Percentiles rank a stretch among this genome's conserved stretches.
Evolutionary conservation across 2,113 vertebrate genomes (phyloP).

Genomic region (Colaptes auratus): DNA sequence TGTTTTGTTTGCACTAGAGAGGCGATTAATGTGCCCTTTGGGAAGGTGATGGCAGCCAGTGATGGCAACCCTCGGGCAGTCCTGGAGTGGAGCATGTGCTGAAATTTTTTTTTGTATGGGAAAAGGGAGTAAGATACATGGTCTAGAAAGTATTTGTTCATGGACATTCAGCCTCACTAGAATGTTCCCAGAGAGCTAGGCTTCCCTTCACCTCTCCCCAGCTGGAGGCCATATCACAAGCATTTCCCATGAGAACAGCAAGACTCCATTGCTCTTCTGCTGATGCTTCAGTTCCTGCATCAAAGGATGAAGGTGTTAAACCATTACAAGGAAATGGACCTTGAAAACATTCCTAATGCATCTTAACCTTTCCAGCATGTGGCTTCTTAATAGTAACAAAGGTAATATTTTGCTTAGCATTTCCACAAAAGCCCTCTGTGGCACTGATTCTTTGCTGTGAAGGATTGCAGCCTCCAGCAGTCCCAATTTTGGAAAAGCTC

Average conservation of each 20-base stretch:
- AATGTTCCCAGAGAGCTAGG: neutral
- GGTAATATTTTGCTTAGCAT: neutral
- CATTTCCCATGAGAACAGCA: neutral
- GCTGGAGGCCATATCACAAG: neutral
- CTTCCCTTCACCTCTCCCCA: neutral
- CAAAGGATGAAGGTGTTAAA: neutral
- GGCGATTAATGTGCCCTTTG: neutral
- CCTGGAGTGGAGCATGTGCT: fast-evolving
- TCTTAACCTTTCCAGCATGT: neutral
- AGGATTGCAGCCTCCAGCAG: neutral
- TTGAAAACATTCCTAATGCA: neutral
- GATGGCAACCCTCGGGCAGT: neutral
- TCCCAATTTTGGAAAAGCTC: neutral
- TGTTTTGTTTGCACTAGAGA: neutral
- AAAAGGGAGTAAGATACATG: neutral
- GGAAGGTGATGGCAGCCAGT: neutral
- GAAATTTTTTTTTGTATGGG: neutral
- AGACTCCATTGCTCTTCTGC: neutral
- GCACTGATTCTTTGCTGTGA: neutral
- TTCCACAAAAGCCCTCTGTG: neutral
- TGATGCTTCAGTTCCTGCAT: neutral
- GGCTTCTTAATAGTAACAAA: neutral
- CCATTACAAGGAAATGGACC: neutral
- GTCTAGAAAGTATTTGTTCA: neutral
- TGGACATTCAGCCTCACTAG: neutral